Evolutionary conservation across 2,113 vertebrate genomes (phyloP).

Genomic region (Anhinga rufa): DNA sequence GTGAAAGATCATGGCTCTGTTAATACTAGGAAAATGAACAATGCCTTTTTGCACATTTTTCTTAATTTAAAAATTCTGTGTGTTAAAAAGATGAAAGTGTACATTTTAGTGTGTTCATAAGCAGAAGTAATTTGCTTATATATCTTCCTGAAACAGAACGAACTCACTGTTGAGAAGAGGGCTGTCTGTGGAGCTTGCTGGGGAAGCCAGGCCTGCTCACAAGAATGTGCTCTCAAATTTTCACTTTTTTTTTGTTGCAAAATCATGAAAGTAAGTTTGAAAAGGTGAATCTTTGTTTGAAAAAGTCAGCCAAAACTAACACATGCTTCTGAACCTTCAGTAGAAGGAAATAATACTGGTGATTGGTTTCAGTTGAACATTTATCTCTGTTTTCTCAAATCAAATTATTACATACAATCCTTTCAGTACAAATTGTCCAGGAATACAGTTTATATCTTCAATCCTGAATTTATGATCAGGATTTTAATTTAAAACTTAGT

Average conservation of each 20-base stretch:
- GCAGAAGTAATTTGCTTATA: neutral
- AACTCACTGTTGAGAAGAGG: neutral
- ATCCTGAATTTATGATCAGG: neutral
- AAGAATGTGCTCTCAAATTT: neutral
- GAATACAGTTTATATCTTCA: neutral
- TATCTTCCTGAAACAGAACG: neutral
- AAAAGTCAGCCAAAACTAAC: neutral
- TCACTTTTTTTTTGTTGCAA: neutral
- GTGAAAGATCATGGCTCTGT: neutral
- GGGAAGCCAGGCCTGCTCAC: neutral
- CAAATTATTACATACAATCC: neutral
- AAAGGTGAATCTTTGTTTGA: neutral
- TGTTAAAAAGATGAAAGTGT: neutral
- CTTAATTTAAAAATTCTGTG: neutral
- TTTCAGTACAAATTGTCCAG: neutral
- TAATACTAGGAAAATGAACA: neutral
- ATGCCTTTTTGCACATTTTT: neutral
- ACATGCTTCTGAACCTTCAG: neutral
- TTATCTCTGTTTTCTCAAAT: neutral
- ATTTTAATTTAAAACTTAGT: neutral
- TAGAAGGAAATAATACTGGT: neutral
- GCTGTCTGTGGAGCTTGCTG: neutral
- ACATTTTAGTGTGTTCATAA: neutral
- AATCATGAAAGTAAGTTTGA: neutral
- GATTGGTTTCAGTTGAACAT: neutral